Base-by-base conservation (phyloP, 2,888 invertebrate species). In the Pristionchus fissidentatus region DNA sequence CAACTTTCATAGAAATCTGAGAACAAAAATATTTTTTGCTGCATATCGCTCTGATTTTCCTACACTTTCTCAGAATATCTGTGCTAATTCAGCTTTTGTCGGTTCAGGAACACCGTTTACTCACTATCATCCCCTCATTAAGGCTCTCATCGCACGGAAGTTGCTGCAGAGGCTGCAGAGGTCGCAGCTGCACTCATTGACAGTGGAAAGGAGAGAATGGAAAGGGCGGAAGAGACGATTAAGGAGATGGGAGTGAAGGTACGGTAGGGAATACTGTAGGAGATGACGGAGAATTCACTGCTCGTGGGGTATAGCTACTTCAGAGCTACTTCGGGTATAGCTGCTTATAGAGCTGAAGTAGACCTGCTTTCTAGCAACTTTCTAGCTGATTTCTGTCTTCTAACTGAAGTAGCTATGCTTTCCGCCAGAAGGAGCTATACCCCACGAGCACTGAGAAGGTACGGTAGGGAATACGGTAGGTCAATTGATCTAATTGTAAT, bases 131-230 rank as follows among this genome's bases (percentile, higher is more conserved):
- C 7, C 29, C 35, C 26, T 49, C 3, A 26, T 32, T 5, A 60
- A 81, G 80, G 70, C 29, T 57, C 60, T 5, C 49, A 49, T 29
- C 49, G 82, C 1, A 55, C 70, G 22, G 82, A 70, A 15, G 55
- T 82, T 7, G 66, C 82, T n/a, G 70, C 70, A 38, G 82, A 66
- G 49, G 82, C 82, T n/a, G 66, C 82, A 38, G 70, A 82, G 35
- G 43, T 82, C n/a, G 70, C 82, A 1, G 82, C 82, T 0, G 70
- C 70, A n/a, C 55, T 82, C 13, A 22, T 70, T n/a, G 82, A 52
- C 1, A 29, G 35, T 22, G 70, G 22, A 19, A 43, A 52, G n/a
- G 82, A 82, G n/a, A 5, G 70, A 43, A 43, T 66, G 52, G 41
- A 55, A 41, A 52, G 55, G 22, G 62, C 80, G 19, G 80, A 81